phyloP scores from a whole-genome alignment of 2,888 invertebrate genomes.

The Chalcosyrphus nemorum region DNA sequence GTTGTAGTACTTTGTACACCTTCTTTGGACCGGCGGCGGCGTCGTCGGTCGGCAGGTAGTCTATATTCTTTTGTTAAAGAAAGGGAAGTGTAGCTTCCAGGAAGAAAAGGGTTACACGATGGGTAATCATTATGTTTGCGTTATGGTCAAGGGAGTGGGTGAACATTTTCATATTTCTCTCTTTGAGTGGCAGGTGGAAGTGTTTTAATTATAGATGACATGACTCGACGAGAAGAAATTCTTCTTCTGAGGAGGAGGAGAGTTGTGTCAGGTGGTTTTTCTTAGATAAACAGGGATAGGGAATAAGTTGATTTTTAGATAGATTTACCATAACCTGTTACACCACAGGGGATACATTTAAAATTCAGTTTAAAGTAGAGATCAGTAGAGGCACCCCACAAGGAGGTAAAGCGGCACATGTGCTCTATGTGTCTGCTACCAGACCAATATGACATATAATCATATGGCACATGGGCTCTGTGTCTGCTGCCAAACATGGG shows the following conservation, averaged over 20 bases:
- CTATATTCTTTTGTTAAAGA: neutral
- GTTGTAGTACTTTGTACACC: too few relatives aligned
- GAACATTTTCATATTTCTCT: neutral
- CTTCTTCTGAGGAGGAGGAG: neutral
- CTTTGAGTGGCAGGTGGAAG: conserved; percentile 11
- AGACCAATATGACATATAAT: too few relatives aligned
- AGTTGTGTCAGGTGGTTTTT: neutral
- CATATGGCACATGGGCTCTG: too few relatives aligned
- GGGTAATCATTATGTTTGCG: neutral
- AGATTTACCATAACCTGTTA: too few relatives aligned
- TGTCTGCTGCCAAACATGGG: too few relatives aligned
- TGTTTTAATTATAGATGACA: conserved; percentile 31
- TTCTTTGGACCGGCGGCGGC: neutral
- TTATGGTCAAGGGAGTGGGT: neutral
- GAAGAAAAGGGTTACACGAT: neutral
- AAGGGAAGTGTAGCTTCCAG: neutral
- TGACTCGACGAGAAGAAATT: neutral
- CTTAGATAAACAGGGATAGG: neutral
- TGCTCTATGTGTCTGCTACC: too few relatives aligned
- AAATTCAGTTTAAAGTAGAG: too few relatives aligned
- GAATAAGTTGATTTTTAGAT: neutral
- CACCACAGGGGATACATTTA: too few relatives aligned
- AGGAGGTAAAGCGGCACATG: too few relatives aligned
- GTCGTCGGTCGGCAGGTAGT: neutral
- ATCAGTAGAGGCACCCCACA: too few relatives aligned